Base-by-base conservation (phyloP, 2,113 vertebrate species). In the Otis tarda region DNA sequence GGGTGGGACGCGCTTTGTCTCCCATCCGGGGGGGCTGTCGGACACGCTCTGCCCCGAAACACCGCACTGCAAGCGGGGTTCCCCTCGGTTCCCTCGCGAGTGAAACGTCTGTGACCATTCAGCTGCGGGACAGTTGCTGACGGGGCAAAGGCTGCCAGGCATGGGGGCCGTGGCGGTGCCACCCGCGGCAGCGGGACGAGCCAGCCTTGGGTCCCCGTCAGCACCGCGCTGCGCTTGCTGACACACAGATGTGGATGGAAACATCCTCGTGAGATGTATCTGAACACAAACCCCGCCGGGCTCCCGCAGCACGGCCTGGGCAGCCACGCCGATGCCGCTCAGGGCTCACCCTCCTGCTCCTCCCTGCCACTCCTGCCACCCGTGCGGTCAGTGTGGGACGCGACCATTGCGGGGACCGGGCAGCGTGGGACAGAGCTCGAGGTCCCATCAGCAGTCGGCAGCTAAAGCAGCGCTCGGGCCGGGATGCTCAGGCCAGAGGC, bases 351-450 rank as follows among this genome's bases (percentile, higher is more conserved):
- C 33, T 24, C 6, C 80, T 27, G 63, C 50, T 76, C 27, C 27
- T 39, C 15, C 49, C 56, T 4, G 3, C 55, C 8, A 21, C 68
- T 20, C 57, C 55, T 22, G 33, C 31, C 61, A 20, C 59, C 17
- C 49, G 0, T 20, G 41, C 33, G 35, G 13, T 1, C 10, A 10
- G 1, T 8, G 0, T 0, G 28, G 67, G 5, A 47, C 0, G 1
- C 13, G 7, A 7, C 7, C n/a, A 0, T 0, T 1, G 0, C 41
- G 1, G 5, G 41, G 41, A 14, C 63, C 2, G 7, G 28, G 5
- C 39, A 67, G 47, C 30, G 10, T 1, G 1, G 8, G 59, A 30
- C 49, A 43, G 13, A 73, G 43, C 8, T 0, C 3, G 77, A 39
- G 69, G 4, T n/a, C 39, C 59, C 5, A 0, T 1, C 19, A 1